Conservation (phyloP, 2,888 invertebrate genomes). For the Cheiracanthium punctorium region DNA sequence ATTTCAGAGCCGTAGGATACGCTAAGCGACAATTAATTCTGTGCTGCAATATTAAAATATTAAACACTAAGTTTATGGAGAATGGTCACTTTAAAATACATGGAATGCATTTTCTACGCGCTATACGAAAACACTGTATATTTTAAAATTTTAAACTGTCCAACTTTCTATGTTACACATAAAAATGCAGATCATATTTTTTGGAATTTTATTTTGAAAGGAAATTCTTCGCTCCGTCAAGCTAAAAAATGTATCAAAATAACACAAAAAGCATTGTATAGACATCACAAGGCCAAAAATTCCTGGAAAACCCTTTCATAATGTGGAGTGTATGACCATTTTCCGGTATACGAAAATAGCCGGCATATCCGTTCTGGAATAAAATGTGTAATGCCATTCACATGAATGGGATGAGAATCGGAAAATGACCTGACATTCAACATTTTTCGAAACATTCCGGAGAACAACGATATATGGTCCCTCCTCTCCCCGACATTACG, state of each 20-base stretch:
- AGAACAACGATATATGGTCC: background rate
- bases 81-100: too few relatives aligned
- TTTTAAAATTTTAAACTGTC: too few relatives aligned
- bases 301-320: background rate
- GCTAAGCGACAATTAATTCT: too few relatives aligned
- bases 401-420: background rate
- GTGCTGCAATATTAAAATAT: too few relatives aligned
- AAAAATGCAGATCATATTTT: background rate
- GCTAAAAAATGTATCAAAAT: background rate
- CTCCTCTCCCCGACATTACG: background rate
- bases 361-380: constrained; percentile 32
- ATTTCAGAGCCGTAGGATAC: too few relatives aligned
- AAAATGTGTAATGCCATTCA: background rate
- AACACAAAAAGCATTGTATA: background rate
- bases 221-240: background rate
- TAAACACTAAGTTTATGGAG: too few relatives aligned
- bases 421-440: constrained; percentile 3
- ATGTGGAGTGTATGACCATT: constrained; percentile 16
- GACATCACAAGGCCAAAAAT: background rate
- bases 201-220: background rate
- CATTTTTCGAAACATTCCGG: background rate
- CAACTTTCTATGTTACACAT: background rate
- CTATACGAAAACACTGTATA: too few relatives aligned
- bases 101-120: too few relatives aligned
- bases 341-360: constrained; percentile 36